Conservation (phyloP, 2,888 invertebrate species). For the Pocota personata region DNA sequence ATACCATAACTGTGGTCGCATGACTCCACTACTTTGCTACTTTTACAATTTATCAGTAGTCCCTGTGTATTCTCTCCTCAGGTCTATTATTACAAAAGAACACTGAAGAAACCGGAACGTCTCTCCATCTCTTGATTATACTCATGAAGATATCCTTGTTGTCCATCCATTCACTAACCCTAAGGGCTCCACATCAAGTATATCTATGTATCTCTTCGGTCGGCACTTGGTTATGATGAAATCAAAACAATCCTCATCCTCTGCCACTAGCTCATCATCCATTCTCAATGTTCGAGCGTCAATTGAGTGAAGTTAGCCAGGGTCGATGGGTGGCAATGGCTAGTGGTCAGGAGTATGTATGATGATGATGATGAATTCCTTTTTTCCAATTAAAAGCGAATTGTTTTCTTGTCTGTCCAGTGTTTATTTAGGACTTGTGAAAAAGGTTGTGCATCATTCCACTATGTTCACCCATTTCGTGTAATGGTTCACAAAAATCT, state of each 20-base stretch:
- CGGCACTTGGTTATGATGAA: conserved; percentile 74
- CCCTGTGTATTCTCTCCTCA: conserved; percentile 22
- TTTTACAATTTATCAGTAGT: conserved; percentile 13
- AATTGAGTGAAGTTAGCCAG: conserved; percentile 67
- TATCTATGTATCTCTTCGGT: conserved; percentile 65
- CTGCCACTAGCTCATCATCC: conserved; percentile 44
- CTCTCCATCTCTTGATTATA: conserved; percentile 10
- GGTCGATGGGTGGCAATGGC: conserved; percentile 41
- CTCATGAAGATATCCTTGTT: conserved; percentile 52
- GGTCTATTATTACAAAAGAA: conserved; percentile 49
- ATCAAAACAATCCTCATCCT: conserved; percentile 71
- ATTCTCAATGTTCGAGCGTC: conserved; percentile 61
- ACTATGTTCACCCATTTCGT: conserved; percentile 38
- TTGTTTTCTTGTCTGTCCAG: conserved; percentile 81
- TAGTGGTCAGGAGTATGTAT: conserved; percentile 18
- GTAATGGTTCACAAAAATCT: conserved; percentile 58
- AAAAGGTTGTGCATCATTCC: conserved; percentile 72
- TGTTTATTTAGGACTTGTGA: conserved; percentile 81
- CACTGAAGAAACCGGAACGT: conserved; percentile 39
- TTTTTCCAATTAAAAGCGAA: conserved; percentile 83
- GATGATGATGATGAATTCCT: conserved; percentile 69
- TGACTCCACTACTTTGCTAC: background rate
- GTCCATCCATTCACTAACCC: conserved; percentile 79
- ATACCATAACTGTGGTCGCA: conserved; percentile 26
- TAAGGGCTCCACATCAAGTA: conserved; percentile 35